Percentiles rank a stretch among this genome's conserved stretches.
Conservation (phyloP, 2,113 vertebrate genomes). For the Phrynocephalus versicolor region DNA sequence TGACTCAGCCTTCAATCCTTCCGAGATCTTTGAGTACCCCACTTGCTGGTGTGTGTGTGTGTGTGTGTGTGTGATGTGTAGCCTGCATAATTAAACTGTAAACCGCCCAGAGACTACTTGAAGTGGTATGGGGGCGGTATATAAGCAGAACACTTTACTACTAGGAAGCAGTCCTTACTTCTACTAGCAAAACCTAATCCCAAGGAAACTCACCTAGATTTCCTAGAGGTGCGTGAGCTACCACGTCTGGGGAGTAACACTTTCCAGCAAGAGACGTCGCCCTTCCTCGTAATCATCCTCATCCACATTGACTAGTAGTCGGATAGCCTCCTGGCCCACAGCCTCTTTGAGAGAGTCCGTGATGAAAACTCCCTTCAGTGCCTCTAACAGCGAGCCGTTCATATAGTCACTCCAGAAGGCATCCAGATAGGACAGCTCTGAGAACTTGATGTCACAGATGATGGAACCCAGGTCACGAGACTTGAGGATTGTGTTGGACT, state of each 20-base stretch:
- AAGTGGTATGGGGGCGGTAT: no score
- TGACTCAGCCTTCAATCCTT: no score
- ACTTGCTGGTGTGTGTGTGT: no score
- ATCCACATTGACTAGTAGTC: conserved; percentile 89
- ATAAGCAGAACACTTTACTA: no score
- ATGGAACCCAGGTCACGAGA: conserved; percentile 88
- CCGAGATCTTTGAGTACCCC: no score
- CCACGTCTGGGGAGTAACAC: conserved; percentile 15
- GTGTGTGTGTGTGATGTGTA: no score
- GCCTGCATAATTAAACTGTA: no score
- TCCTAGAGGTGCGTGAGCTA: not conserved
- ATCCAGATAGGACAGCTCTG: conserved; percentile 88
- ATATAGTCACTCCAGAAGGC: conserved; percentile 93
- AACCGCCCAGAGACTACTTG: no score
- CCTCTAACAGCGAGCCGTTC: conserved; percentile 87
- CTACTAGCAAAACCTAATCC: not conserved
- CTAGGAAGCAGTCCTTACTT: no score
- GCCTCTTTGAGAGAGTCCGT: conserved; percentile 86
- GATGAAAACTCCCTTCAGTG: conserved; percentile 90
- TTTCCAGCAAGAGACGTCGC: conserved; percentile 74
- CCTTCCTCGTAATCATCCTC: conserved; percentile 92
- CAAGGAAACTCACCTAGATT: not conserved
- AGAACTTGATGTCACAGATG: conserved; percentile 92
- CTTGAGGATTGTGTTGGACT: conserved; percentile 84
- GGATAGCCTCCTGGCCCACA: conserved; percentile 84